Evolutionary conservation across 2,888 invertebrate species (phyloP).

Genomic region (Philhelius pedissequus): DNA sequence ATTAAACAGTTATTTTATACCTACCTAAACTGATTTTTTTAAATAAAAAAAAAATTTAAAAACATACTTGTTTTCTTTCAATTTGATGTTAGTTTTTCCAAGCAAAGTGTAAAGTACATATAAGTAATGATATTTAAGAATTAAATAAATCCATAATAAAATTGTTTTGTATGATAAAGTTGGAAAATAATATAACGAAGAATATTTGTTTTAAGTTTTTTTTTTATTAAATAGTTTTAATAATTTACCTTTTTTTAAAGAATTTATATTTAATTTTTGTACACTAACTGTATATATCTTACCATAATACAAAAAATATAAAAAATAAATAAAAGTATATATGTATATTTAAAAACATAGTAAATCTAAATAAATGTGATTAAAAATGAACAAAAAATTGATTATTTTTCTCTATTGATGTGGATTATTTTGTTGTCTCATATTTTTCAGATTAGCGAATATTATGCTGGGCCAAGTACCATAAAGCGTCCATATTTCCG

Average conservation of each 20-base stretch:
- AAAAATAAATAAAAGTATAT: slow-evolving; percentile 10
- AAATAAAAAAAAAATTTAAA: background rate
- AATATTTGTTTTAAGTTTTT: slow-evolving; percentile 10
- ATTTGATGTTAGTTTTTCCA: background rate
- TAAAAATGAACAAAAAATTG: slow-evolving; percentile 21
- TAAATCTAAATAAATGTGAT: slow-evolving; percentile 53
- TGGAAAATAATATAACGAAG: background rate
- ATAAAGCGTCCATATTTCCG: too few species aligned
- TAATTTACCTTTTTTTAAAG: slow-evolving; percentile 27
- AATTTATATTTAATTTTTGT: slow-evolving; percentile 53
- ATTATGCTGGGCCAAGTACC: background rate
- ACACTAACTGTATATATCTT: slow-evolving; percentile 59
- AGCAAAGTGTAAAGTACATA: slow-evolving; percentile 10
- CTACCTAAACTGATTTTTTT: slow-evolving; percentile 2
- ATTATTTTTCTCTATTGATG: background rate
- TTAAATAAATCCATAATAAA: background rate
- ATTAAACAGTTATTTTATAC: slow-evolving; percentile 4
- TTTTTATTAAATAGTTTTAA: slow-evolving; percentile 19
- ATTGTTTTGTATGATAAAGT: slow-evolving; percentile 20
- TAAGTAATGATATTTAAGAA: slow-evolving; percentile 32
- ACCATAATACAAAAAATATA: background rate
- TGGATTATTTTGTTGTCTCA: background rate
- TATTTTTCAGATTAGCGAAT: background rate
- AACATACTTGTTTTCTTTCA: background rate
- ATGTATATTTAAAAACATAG: slow-evolving; percentile 17